A percentile compares a stretch with the other conserved stretches of the same genome.
Conservation (phyloP, 2,797 vertebrate genomes). For the Girardinus metallicus region DNA sequence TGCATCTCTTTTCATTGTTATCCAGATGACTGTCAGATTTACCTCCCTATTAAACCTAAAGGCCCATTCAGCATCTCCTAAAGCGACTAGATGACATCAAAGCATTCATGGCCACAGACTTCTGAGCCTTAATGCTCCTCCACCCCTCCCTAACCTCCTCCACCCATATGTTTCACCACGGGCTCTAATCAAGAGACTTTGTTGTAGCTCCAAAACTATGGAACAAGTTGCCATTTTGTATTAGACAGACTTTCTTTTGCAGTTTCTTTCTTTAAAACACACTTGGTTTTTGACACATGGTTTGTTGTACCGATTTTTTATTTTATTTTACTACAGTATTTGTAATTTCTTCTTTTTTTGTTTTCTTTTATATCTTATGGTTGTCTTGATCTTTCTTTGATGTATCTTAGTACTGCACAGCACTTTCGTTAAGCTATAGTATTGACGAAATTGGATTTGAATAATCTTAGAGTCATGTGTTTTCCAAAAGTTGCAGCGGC, state of each 20-base stretch:
- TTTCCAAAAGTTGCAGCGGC: not conserved
- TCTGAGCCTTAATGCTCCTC: not conserved
- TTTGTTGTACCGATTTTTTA: not conserved
- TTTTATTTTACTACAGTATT: not conserved
- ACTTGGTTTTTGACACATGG: not conserved
- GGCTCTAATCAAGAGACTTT: no score
- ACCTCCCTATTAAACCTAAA: not conserved
- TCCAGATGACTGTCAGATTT: not conserved
- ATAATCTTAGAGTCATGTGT: not conserved
- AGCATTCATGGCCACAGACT: not conserved
- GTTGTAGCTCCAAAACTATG: not conserved
- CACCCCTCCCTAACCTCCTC: not conserved
- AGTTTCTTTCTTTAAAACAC: not conserved
- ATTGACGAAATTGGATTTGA: not conserved
- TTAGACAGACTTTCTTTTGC: not conserved
- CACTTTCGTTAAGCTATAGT: not conserved
- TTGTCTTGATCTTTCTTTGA: not conserved
- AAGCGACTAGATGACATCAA: not conserved
- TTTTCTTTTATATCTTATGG: not conserved
- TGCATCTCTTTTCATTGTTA: not conserved
- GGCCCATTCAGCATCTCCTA: not conserved
- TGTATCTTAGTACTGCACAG: not conserved
- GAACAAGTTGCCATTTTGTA: not conserved
- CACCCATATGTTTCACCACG: no score
- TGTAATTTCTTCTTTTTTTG: not conserved